phyloP scores from a whole-genome alignment of 2,113 vertebrate genomes.

The Macroglossus sobrinus region DNA sequence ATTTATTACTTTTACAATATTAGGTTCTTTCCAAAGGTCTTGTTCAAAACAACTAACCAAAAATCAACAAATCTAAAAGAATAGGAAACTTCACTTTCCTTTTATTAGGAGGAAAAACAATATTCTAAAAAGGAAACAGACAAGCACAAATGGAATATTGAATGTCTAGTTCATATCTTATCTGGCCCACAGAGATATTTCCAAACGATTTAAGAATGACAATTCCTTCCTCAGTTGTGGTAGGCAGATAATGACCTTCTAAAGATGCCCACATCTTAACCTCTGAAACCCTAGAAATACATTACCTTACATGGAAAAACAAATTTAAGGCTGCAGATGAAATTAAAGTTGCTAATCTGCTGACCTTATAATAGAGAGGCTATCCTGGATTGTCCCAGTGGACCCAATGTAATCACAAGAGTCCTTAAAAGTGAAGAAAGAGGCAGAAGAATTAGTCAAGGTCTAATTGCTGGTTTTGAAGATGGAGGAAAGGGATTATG shows the following conservation, averaged over 20 bases:
- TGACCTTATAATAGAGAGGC: background rate
- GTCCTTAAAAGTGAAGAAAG: background rate
- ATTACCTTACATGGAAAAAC: background rate
- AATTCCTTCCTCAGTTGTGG: background rate
- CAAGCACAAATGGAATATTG: background rate
- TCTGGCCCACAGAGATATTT: background rate
- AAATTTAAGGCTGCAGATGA: background rate
- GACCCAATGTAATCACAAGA: background rate
- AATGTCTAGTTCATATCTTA: background rate
- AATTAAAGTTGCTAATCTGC: background rate
- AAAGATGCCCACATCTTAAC: background rate
- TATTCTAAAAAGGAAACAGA: conserved; percentile 33
- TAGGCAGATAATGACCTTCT: background rate
- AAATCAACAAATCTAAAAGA: conserved; percentile 48
- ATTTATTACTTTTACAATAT: conserved; percentile 37
- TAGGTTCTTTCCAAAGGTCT: conserved; percentile 23
- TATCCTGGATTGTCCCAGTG: background rate
- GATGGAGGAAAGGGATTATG: background rate
- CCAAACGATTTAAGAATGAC: background rate
- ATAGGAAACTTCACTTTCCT: conserved; percentile 38
- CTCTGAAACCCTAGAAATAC: background rate
- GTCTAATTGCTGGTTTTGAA: background rate
- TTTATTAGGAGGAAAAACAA: conserved; percentile 7
- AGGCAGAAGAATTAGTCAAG: background rate
- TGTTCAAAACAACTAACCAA: conserved; percentile 23